These are phyloP conservation scores for Esox lucius DNA, from an alignment of 2,797 vertebrate species.

Conservation along the genomic window DNA sequence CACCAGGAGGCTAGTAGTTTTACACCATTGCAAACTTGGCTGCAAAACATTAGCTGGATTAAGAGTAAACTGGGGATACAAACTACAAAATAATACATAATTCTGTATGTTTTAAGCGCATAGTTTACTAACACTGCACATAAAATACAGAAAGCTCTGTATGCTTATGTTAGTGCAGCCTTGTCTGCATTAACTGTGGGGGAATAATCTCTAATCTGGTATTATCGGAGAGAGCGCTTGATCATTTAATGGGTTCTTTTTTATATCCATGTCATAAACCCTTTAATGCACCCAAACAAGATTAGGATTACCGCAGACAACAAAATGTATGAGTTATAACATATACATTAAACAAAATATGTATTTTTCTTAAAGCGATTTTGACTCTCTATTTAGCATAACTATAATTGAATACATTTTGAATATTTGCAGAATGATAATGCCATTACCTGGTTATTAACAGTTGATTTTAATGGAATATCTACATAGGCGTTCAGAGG, in stretches of 20 bases:
- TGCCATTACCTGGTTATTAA: background rate
- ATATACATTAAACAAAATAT: conserved; percentile 7
- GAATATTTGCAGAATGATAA: background rate
- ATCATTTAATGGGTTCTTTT: conserved; percentile 26
- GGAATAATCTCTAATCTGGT: conserved; percentile 60
- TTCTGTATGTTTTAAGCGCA: conserved; percentile 48
- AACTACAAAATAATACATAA: background rate
- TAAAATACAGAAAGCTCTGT: conserved; percentile 49
- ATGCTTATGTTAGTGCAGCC: conserved; percentile 49
- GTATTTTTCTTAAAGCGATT: background rate
- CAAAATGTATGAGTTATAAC: conserved; percentile 12
- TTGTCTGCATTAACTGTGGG: conserved; percentile 53
- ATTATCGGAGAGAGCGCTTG: conserved; percentile 44
- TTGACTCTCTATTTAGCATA: background rate
- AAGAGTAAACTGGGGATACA: background rate
- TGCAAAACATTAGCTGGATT: background rate
- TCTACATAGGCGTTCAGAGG: too few relatives aligned
- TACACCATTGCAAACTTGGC: background rate
- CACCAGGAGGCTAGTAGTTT: too few relatives aligned
- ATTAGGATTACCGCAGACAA: conserved; percentile 33
- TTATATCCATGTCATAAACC: conserved; percentile 15
- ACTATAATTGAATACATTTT: background rate
- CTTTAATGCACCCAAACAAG: conserved; percentile 33
- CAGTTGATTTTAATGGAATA: too few relatives aligned
- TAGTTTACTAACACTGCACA: conserved; percentile 32